phyloP scores from a whole-genome alignment of 2,797 vertebrate genomes.

The Clarias fuscus region DNA sequence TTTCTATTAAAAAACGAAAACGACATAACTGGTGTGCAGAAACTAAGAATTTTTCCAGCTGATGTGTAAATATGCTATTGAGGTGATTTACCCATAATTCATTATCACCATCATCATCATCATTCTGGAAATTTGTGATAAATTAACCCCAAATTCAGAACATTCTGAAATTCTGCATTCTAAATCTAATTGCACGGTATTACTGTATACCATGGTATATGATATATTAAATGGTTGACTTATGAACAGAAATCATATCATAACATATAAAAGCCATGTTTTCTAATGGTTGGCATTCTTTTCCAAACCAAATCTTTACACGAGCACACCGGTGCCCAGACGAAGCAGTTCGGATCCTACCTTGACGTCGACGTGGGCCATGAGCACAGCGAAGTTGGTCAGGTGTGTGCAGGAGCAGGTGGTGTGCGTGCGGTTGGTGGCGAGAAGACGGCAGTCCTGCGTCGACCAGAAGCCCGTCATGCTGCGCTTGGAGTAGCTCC shows the following conservation, averaged over 20 bases:
- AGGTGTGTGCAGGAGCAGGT: slow-evolving; percentile 97
- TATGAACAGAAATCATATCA: neutral
- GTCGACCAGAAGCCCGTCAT: slow-evolving; percentile 97
- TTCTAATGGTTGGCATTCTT: neutral
- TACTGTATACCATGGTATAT: neutral
- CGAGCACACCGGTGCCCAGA: neutral
- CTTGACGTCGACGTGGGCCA: slow-evolving; percentile 98
- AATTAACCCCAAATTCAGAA: neutral
- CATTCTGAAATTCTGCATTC: neutral
- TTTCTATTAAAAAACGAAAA: neutral
- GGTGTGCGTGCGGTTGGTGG: slow-evolving; percentile 92
- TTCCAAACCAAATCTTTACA: slow-evolving; percentile 21
- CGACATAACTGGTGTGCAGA: too few species aligned
- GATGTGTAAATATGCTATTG: neutral
- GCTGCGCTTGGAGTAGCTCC: slow-evolving; percentile 95
- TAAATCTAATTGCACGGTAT: neutral
- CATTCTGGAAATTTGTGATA: neutral
- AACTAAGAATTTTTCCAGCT: too few species aligned
- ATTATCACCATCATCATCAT: neutral
- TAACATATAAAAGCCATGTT: neutral
- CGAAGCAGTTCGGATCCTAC: slow-evolving; percentile 62
- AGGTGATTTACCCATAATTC: neutral
- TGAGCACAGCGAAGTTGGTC: slow-evolving; percentile 96
- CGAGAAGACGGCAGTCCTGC: slow-evolving; percentile 91
- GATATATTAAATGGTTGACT: neutral